Percentiles rank a stretch among this genome's conserved stretches.
phyloP scores from a whole-genome alignment of 2,113 vertebrate species.

The Scytalopus superciliaris region DNA sequence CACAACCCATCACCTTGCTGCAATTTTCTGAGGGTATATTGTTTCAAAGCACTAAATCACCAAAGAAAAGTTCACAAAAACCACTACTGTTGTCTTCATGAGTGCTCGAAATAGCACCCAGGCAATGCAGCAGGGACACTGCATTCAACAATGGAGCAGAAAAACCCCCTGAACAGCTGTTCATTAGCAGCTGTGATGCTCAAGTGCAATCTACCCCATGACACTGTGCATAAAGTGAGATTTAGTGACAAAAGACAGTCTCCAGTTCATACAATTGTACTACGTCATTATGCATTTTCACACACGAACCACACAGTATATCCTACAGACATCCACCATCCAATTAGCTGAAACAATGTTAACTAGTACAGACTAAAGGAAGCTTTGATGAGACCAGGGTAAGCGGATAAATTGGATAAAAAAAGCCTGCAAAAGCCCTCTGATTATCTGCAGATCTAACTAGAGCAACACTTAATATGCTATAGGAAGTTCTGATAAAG shows the following conservation, averaged over 20 bases:
- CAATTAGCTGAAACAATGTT: not conserved
- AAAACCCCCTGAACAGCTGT: not conserved
- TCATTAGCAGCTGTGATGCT: not conserved
- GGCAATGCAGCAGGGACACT: not conserved
- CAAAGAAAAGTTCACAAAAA: not conserved
- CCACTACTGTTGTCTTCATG: not conserved
- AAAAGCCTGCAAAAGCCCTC: not conserved
- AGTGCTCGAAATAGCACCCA: not conserved
- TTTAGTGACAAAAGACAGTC: not conserved
- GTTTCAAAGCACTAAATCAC: not conserved
- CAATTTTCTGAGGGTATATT: not conserved
- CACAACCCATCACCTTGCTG: not conserved
- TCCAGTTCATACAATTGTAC: not conserved
- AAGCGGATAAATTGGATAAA: not conserved
- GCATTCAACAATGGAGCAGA: not conserved
- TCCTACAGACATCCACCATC: not conserved
- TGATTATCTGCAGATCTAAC: not conserved
- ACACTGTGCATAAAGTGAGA: not conserved
- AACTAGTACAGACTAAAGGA: not conserved
- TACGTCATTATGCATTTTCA: not conserved
- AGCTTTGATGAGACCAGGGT: not conserved
- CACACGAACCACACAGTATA: not conserved
- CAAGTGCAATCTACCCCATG: not conserved
- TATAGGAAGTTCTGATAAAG: not conserved
- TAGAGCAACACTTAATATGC: not conserved